Conservation (phyloP, 1,140 invertebrate species). For the Macrosteles quadrilineatus region DNA sequence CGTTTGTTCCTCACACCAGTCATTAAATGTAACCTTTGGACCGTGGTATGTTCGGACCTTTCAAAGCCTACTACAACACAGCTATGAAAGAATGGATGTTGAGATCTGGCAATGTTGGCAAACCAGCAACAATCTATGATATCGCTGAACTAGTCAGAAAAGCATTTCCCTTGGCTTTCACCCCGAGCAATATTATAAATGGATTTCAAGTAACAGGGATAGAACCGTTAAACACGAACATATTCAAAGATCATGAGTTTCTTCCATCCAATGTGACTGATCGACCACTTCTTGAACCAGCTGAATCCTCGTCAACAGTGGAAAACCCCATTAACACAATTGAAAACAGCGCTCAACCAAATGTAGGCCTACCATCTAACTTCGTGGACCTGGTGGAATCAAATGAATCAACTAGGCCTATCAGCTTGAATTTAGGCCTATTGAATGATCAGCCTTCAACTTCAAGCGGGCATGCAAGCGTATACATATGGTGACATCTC, state of each 20-base stretch:
- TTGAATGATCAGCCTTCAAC: neutral
- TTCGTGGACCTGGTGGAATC: too few relatives aligned
- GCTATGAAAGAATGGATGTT: slow-evolving; percentile 43
- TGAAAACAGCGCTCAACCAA: neutral
- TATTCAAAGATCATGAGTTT: slow-evolving; percentile 50
- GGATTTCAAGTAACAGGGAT: slow-evolving; percentile 47
- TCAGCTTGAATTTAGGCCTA: too few relatives aligned
- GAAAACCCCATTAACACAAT: neutral
- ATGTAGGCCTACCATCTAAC: neutral
- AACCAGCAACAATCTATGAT: slow-evolving; percentile 46
- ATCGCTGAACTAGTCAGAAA: slow-evolving; percentile 42
- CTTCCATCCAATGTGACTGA: slow-evolving; percentile 46
- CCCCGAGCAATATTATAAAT: slow-evolving; percentile 44
- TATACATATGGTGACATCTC: neutral
- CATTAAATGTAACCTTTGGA: slow-evolving; percentile 50
- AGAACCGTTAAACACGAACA: slow-evolving; percentile 45
- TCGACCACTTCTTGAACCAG: slow-evolving; percentile 34
- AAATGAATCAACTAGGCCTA: too few relatives aligned
- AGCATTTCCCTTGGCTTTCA: slow-evolving; percentile 43
- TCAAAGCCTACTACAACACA: slow-evolving; percentile 45
- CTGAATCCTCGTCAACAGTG: slow-evolving; percentile 7
- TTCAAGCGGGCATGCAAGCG: neutral
- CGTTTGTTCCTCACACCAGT: slow-evolving; percentile 44
- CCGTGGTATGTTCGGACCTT: slow-evolving; percentile 45
- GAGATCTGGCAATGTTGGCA: slow-evolving; percentile 40